phyloP scores from a whole-genome alignment of 2,888 invertebrate genomes.

The Dicroscelio sp. region DNA sequence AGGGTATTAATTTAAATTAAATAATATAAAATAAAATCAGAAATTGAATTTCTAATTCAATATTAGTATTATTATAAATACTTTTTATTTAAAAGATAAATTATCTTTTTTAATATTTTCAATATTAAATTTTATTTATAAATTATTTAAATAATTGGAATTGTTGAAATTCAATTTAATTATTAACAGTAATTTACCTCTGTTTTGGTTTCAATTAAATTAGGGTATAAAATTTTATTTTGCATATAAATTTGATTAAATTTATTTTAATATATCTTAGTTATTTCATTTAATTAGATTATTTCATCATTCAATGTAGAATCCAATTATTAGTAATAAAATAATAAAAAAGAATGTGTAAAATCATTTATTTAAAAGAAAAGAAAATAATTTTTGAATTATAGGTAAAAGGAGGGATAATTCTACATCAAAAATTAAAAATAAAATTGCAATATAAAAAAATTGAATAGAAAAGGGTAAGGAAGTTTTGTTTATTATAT shows the following conservation, averaged over 20 bases:
- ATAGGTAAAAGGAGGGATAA: constrained; percentile 93
- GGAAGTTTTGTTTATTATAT: constrained; percentile 92
- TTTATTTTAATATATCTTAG: constrained; percentile 35
- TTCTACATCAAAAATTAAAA: constrained; percentile 95
- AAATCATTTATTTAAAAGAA: constrained; percentile 91
- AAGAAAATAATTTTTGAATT: constrained; percentile 89
- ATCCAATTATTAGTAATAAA: constrained; percentile 92
- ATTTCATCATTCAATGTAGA: constrained; percentile 86
- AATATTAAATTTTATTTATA: constrained; percentile 26
- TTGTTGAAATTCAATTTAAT: constrained; percentile 92
- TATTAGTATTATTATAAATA: no score
- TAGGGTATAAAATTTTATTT: constrained; percentile 88
- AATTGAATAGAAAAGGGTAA: constrained; percentile 93
- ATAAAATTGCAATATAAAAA: constrained; percentile 94
- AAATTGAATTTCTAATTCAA: constrained; percentile 34
- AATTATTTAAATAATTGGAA: constrained; percentile 92
- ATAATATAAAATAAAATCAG: constrained; percentile 22
- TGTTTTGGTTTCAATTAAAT: constrained; percentile 93
- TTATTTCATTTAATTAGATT: constrained; percentile 74
- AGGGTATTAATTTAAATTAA: constrained; percentile 40
- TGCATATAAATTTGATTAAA: constrained; percentile 41
- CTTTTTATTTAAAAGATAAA: constrained; percentile 15
- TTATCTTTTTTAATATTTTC: constrained; percentile 24
- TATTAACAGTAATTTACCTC: constrained; percentile 94
- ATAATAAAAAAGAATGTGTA: constrained; percentile 90